phyloP scores from a whole-genome alignment of 2,888 invertebrate genomes.

The Brachypalpus laphriformis region DNA sequence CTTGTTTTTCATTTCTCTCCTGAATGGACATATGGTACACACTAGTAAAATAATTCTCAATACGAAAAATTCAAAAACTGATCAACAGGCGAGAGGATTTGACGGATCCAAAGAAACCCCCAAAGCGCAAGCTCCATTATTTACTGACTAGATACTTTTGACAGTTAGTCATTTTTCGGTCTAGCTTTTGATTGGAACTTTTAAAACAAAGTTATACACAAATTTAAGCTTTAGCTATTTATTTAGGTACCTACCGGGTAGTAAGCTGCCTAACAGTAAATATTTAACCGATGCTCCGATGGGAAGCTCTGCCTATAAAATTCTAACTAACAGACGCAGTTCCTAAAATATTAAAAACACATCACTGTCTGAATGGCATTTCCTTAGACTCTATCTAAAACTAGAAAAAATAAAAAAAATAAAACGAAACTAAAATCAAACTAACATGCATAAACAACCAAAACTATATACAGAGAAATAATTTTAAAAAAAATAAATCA shows the following conservation, averaged over 20 bases:
- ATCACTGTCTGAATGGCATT: neutral
- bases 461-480: slow-evolving; percentile 16
- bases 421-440: neutral
- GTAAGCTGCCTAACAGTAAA: no score
- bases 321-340: neutral
- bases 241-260: no score
- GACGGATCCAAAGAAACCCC: no score
- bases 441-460: slow-evolving; percentile 33
- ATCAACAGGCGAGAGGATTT: no score
- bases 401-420: neutral
- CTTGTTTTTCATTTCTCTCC: no score
- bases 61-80: no score
- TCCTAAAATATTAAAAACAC: neutral
- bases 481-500: slow-evolving; percentile 1
- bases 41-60: no score
- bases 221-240: neutral
- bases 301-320: no score
- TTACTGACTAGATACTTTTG: no score
- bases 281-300: no score
- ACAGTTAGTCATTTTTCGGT: neutral
- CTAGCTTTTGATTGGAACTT: neutral
- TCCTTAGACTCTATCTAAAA: neutral
- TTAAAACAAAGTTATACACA: slow-evolving; percentile 6
- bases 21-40: no score
- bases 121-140: no score